Evolutionary conservation across 2,797 vertebrate species (phyloP).

Genomic region (Pipistrellus pipistrellus): DNA sequence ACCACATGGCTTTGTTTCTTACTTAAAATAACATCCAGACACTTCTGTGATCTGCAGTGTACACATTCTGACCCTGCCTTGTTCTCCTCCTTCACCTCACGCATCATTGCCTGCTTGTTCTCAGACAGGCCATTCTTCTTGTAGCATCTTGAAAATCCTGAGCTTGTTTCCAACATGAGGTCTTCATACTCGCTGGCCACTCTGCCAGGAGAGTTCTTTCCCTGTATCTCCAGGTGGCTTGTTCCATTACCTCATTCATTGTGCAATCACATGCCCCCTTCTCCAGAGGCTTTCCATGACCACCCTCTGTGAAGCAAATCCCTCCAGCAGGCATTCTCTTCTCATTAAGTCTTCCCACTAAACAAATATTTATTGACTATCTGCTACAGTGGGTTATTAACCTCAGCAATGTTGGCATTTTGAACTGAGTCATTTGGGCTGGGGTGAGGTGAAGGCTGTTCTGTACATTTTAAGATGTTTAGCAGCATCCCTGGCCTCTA

Average conservation of each 20-base stretch:
- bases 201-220: neutral
- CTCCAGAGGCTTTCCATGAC: neutral
- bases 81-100: neutral
- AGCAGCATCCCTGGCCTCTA: neutral
- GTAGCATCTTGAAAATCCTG: neutral
- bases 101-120: neutral
- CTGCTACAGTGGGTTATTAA: neutral
- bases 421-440: neutral
- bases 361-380: neutral
- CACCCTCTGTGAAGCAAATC: neutral
- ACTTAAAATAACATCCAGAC: neutral
- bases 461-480: neutral
- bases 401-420: neutral
- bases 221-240: neutral
- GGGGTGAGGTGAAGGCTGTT: fast-evolving
- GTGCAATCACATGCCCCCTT: neutral
- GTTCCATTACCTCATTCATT: neutral
- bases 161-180: neutral
- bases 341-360: neutral
- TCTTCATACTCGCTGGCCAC: neutral
- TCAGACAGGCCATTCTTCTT: neutral
- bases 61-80: fast-evolving
- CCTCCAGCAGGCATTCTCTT: neutral
- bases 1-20: neutral
- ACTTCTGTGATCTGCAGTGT: no score